phyloP scores from a whole-genome alignment of 2,888 invertebrate genomes.

The Eupithecia inturbata region DNA sequence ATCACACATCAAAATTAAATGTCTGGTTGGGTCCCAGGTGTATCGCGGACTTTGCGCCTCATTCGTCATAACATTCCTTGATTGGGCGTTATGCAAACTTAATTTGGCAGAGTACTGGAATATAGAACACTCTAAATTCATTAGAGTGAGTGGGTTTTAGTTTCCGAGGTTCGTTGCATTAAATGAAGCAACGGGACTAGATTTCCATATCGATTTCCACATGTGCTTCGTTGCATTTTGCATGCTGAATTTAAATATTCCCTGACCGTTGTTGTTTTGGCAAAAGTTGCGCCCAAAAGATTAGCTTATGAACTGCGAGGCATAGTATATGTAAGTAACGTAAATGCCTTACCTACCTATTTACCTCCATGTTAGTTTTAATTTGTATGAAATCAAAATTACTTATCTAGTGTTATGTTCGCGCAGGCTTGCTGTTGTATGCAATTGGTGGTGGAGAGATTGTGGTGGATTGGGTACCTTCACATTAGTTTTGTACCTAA shows the following conservation, averaged over 20 bases:
- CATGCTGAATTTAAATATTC: constrained; percentile 1
- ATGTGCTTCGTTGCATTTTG: constrained; percentile 3
- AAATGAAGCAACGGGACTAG: constrained; percentile 27
- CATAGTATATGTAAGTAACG: not conserved
- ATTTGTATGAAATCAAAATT: not conserved
- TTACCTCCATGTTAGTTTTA: not conserved
- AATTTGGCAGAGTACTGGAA: constrained; percentile 8
- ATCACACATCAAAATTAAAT: not conserved
- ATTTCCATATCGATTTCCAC: constrained; percentile 23
- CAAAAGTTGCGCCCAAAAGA: not conserved
- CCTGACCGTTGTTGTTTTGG: not conserved
- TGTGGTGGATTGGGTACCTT: not conserved
- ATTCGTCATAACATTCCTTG: not conserved
- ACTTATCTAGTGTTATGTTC: no score
- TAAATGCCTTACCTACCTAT: not conserved
- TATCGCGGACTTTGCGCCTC: not conserved
- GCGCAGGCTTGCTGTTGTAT: no score
- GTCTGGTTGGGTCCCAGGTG: not conserved
- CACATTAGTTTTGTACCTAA: not conserved
- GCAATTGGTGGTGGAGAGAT: not conserved
- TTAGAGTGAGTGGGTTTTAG: constrained; percentile 34
- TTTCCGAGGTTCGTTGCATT: constrained; percentile 30
- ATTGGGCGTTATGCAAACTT: not conserved
- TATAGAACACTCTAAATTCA: constrained; percentile 31
- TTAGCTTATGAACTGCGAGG: not conserved